Percentiles rank a stretch among this genome's conserved stretches.
phyloP scores from a whole-genome alignment of 2,888 invertebrate species.

The Drosophila conformis region DNA sequence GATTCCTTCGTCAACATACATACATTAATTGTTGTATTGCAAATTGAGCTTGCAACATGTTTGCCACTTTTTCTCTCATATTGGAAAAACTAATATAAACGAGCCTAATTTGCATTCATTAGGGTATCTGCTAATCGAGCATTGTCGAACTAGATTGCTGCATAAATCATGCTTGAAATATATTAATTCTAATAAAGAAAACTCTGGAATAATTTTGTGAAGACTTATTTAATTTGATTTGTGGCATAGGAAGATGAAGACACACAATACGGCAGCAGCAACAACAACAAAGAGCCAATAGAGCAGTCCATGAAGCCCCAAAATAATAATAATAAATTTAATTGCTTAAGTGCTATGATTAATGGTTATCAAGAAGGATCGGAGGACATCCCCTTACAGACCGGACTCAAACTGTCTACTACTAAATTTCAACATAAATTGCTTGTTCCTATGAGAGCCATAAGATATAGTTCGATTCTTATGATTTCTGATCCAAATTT shows the following conservation, averaged over 20 bases:
- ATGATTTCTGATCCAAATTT: background rate
- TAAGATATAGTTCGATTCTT: background rate
- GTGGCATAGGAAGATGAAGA: background rate
- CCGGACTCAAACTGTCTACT: background rate
- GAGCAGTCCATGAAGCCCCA: no score
- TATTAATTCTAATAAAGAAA: background rate
- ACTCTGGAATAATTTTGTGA: background rate
- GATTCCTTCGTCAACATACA: background rate
- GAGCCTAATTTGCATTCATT: background rate
- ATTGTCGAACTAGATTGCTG: background rate
- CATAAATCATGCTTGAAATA: background rate
- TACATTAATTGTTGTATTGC: background rate
- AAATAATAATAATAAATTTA: background rate
- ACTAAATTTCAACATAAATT: background rate
- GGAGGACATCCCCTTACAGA: background rate
- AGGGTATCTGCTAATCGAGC: background rate
- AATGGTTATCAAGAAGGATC: background rate
- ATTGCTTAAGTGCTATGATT: background rate
- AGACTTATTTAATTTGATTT: background rate
- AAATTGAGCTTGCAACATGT: background rate
- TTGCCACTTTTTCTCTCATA: background rate
- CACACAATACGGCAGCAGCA: background rate
- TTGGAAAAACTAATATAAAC: background rate
- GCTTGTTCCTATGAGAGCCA: accelerated
- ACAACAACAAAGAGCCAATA: no score